These are phyloP conservation scores for Syngnathoides biaculeatus DNA, from an alignment of 2,113 vertebrate species.

Conservation along the genomic window DNA sequence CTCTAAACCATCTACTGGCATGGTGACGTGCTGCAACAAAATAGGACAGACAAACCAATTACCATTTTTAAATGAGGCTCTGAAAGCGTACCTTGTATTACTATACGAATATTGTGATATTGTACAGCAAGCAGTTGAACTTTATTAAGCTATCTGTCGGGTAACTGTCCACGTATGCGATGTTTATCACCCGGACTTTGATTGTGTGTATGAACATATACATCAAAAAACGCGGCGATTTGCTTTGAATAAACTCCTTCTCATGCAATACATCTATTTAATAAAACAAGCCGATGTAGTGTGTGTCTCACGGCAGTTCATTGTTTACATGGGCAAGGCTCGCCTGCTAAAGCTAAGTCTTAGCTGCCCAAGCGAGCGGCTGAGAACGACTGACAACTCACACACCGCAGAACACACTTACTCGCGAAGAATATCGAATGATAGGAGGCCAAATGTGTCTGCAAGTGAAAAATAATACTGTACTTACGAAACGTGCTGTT, in stretches of 20 bases:
- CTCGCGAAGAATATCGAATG: not conserved
- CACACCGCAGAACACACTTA: not conserved
- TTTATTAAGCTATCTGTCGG: not conserved
- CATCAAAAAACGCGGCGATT: not conserved
- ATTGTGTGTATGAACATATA: not conserved
- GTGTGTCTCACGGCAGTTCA: constrained; percentile 1
- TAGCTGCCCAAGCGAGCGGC: not conserved
- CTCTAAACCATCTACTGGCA: constrained; percentile 70
- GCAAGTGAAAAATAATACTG: not conserved
- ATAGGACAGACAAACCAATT: not conserved
- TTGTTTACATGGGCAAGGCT: constrained; percentile 61
- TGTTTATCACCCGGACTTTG: too few relatives aligned
- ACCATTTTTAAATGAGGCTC: not conserved
- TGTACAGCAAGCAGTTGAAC: not conserved
- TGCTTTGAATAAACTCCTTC: not conserved
- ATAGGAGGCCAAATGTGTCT: too few relatives aligned
- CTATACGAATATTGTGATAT: not conserved
- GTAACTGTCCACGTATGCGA: not conserved
- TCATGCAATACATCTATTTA: not conserved
- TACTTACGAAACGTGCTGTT: constrained; percentile 54
- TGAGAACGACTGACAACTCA: not conserved
- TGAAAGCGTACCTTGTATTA: not conserved
- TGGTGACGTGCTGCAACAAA: constrained; percentile 52
- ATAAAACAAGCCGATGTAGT: not conserved
- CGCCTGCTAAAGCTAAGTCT: constrained; percentile 51